A percentile compares a stretch with the other conserved stretches of the same genome.
These are phyloP conservation scores for Spea multiplicata DNA, from an alignment of 2,113 vertebrate species.

Conservation along the genomic window DNA sequence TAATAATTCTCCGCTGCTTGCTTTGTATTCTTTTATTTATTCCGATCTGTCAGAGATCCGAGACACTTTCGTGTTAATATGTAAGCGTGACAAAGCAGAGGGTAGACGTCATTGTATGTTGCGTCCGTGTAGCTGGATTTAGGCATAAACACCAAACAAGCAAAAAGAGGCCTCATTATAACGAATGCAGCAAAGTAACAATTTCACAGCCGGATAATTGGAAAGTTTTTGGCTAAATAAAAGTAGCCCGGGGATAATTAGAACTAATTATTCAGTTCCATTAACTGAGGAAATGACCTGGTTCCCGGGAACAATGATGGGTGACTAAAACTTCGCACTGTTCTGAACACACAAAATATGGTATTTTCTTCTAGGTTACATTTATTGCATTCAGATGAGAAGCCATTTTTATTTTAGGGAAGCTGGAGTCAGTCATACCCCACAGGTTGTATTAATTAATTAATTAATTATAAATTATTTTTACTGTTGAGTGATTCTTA, in stretches of 20 bases:
- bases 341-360: not conserved
- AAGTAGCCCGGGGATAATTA: slow-evolving; percentile 30
- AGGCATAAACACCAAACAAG: not conserved
- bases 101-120: not conserved
- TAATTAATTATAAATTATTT: too few species aligned
- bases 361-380: not conserved
- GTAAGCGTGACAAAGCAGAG: not conserved
- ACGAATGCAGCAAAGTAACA: slow-evolving; percentile 14
- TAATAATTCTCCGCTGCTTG: too few species aligned
- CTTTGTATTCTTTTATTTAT: too few species aligned
- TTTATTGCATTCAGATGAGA: too few species aligned
- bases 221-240: slow-evolving; percentile 14
- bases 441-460: too few species aligned
- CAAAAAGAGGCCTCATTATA: slow-evolving; percentile 8
- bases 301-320: slow-evolving; percentile 5
- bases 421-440: too few species aligned
- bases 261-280: slow-evolving; percentile 21
- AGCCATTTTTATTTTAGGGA: too few species aligned
- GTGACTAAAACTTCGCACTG: not conserved
- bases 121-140: not conserved
- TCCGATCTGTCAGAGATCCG: too few species aligned
- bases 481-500: too few species aligned
- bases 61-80: not conserved
- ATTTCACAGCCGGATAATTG: slow-evolving; percentile 22
- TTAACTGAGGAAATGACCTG: slow-evolving; percentile 19